Percentiles rank a stretch among this genome's conserved stretches.
These are phyloP conservation scores for Nemopilema nomurai DNA, from an alignment of 30 jellyfish, hydroid and myxozoan genomes.

Conservation along the genomic window DNA sequence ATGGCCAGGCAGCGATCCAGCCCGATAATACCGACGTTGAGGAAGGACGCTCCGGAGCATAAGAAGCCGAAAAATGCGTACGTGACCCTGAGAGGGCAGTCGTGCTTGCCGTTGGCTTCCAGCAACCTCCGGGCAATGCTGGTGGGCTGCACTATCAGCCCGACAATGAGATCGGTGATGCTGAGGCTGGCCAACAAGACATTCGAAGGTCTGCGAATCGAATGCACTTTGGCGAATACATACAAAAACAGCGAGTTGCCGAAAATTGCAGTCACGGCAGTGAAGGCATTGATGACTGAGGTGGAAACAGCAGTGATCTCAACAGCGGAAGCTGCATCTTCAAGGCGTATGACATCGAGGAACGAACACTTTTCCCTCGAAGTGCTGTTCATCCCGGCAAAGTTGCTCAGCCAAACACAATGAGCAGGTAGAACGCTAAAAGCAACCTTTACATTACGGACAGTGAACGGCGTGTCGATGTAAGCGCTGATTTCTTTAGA, in stretches of 20 bases:
- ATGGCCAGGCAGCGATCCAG: slow-evolving; percentile 58
- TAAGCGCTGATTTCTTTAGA: no score
- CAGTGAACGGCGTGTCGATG: not conserved
- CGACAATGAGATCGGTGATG: slow-evolving; percentile 55
- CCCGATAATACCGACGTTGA: slow-evolving; percentile 39
- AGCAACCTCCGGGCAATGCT: slow-evolving; percentile 42
- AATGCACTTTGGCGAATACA: slow-evolving; percentile 16
- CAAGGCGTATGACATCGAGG: slow-evolving; percentile 40
- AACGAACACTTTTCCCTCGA: slow-evolving; percentile 28
- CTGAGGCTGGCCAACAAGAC: slow-evolving; percentile 53
- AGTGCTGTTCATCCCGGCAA: slow-evolving; percentile 27
- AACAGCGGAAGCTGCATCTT: not conserved
- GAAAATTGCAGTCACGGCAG: slow-evolving; percentile 42
- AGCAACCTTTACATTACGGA: no score
- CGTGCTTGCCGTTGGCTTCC: slow-evolving; percentile 16
- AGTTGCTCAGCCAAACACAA: no score
- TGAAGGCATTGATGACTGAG: slow-evolving; percentile 33
- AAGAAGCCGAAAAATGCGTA: slow-evolving; percentile 54
- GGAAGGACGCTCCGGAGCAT: slow-evolving; percentile 59
- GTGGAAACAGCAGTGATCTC: slow-evolving; percentile 25
- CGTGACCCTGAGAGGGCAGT: slow-evolving; percentile 27
- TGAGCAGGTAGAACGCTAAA: no score
- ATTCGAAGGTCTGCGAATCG: slow-evolving; percentile 49
- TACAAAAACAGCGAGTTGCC: slow-evolving; percentile 28
- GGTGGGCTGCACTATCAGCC: slow-evolving; percentile 52